A percentile compares a stretch with the other conserved stretches of the same genome.
Conservation (phyloP, 2,113 vertebrate genomes). For the Willisornis vidua region DNA sequence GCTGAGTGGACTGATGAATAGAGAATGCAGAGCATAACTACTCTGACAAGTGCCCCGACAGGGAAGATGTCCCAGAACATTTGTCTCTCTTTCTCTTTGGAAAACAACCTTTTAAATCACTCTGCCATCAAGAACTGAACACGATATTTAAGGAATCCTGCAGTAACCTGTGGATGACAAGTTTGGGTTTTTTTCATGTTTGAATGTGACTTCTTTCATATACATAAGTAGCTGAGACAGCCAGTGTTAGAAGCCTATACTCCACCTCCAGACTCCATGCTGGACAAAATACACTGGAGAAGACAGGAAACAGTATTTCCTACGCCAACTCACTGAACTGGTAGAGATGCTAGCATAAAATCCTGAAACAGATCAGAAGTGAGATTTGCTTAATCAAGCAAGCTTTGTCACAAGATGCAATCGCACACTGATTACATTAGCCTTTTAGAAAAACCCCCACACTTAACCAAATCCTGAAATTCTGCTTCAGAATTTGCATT, state of each 20-base stretch:
- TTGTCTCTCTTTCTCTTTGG: background rate
- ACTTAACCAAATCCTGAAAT: conserved; percentile 26
- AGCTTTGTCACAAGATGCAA: background rate
- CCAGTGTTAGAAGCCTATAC: background rate
- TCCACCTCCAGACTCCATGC: background rate
- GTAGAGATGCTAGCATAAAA: background rate
- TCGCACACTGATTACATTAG: background rate
- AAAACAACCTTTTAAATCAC: background rate
- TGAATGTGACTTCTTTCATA: background rate
- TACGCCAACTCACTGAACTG: background rate
- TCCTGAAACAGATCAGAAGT: background rate
- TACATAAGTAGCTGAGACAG: background rate
- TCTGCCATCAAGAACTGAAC: background rate
- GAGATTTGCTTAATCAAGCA: background rate
- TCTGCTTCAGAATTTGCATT: conserved; percentile 43
- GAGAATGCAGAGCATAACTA: background rate
- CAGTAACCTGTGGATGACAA: background rate
- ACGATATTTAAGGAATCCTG: background rate
- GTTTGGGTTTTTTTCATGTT: background rate
- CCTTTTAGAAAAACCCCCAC: background rate
- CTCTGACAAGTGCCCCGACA: accelerated
- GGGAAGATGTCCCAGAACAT: background rate
- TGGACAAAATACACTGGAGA: background rate
- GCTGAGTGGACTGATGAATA: accelerated
- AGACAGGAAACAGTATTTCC: background rate